Base-by-base conservation (phyloP, 35 echinoderm and acorn worm species). In the Hemicentrotus pulcherrimus region DNA sequence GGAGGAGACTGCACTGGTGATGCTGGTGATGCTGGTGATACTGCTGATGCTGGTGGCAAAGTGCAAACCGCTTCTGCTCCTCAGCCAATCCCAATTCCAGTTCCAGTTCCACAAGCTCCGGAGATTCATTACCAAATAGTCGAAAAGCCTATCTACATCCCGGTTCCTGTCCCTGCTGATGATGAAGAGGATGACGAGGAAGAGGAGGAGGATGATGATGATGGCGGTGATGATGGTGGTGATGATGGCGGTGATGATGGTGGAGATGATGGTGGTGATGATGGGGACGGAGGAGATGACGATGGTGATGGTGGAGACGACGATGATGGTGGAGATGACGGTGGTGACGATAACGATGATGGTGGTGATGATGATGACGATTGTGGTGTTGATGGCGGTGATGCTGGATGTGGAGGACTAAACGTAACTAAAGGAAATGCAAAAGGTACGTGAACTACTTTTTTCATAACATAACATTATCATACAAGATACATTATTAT, bases 131-230 rank as follows among this genome's bases (percentile, higher is more conserved):
- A 33, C 19, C 30, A 90, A 90, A 31, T 90, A 47, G n/a, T 90
- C 15, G 88, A 90, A 47, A 90, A 90, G 88, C 88, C 88, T 6
- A 30, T 90, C 46, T 90, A 90, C 30, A 93, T 47, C 31, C 91
- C 48, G 16, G 91, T 50, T 12, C 48, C 46, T 55, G 91, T 58
- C 48, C 91, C 48, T 8, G 30, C 46, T 46, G 48, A 78, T 32
- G 94, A 50, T 46, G 85, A 50, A 45, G 78, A 59, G 46, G 46
- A 93, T 58, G 91, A 93, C 30, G 46, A 46, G 6, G 88, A 46
- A 12, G 45, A 47, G 32, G 90, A 24, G 31, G 47, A 14, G 14
- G 92, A 86, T 86, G 86, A 33, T 18, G 48, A 11, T 0, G 58
- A n/a, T 11, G 86, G 86, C 24, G 86, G 24, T 47, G 46, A 90